Conservation (phyloP, 2,888 invertebrate genomes). For the Hirtodrosophila alboralis region DNA sequence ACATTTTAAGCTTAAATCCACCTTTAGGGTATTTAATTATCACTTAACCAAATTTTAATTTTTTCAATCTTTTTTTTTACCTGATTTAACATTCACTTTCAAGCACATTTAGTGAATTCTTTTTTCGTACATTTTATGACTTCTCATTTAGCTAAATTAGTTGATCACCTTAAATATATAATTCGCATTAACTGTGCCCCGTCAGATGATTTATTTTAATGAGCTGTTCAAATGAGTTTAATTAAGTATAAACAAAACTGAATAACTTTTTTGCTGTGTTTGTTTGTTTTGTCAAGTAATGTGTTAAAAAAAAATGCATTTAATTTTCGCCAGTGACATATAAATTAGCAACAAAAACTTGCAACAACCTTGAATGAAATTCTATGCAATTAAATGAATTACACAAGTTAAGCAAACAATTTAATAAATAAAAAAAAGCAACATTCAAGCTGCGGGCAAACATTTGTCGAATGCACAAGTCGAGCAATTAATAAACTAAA, state of each 20-base stretch:
- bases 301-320: constrained; percentile 76
- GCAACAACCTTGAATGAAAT: constrained; percentile 68
- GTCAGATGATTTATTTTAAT: constrained; percentile 64
- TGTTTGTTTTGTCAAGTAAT: constrained; percentile 50
- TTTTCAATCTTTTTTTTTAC: no score
- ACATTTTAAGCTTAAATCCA: no score
- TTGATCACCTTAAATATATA: constrained; percentile 25
- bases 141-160: constrained; percentile 58
- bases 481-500: constrained; percentile 74
- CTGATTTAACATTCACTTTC: constrained; percentile 16
- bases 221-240: constrained; percentile 65
- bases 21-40: no score
- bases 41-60: no score
- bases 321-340: constrained; percentile 79
- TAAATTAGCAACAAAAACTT: constrained; percentile 68
- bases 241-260: constrained; percentile 50
- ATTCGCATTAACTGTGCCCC: constrained; percentile 25
- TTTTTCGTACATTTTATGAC: neutral
- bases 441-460: constrained; percentile 44
- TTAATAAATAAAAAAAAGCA: constrained; percentile 5
- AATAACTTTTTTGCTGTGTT: constrained; percentile 28
- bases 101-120: neutral
- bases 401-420: constrained; percentile 43
- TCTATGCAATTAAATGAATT: constrained; percentile 78
- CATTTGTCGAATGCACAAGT: constrained; percentile 45